Percentiles rank a stretch among this genome's conserved stretches.
Conservation (phyloP, 2,888 invertebrate species). For the Parnassius glacialis region DNA sequence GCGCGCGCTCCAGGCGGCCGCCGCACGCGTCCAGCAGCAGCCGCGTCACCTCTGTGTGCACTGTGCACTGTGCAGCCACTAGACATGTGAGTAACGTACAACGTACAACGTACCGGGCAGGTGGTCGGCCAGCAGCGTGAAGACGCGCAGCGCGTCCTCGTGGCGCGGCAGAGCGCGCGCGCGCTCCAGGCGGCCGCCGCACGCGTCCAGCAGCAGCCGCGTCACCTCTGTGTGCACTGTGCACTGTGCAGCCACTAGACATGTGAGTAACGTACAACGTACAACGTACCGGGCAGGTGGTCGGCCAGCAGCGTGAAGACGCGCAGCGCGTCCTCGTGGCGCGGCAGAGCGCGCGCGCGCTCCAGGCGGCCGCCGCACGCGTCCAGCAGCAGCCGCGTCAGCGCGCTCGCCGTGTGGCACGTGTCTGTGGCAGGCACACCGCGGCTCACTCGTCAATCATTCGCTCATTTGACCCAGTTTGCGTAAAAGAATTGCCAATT, state of each 20-base stretch:
- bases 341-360: slow-evolving; percentile 45
- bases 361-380: slow-evolving; percentile 82
- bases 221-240: background rate
- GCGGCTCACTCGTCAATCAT: background rate
- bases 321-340: background rate
- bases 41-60: no score
- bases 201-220: slow-evolving; percentile 86
- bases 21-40: no score
- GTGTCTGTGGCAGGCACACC: slow-evolving; percentile 82
- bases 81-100: no score
- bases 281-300: slow-evolving; percentile 29
- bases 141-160: no score
- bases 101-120: no score
- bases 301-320: no score
- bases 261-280: background rate
- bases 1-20: no score
- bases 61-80: no score
- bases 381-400: slow-evolving; percentile 91
- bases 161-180: slow-evolving; percentile 35
- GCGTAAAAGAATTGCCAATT: background rate
- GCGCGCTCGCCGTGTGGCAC: slow-evolving; percentile 91
- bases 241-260: background rate
- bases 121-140: no score
- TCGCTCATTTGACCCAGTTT: no score
- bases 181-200: slow-evolving; percentile 80